Base-by-base conservation (phyloP, 2,797 vertebrate species). In the Chlorospingus flavigularis region DNA sequence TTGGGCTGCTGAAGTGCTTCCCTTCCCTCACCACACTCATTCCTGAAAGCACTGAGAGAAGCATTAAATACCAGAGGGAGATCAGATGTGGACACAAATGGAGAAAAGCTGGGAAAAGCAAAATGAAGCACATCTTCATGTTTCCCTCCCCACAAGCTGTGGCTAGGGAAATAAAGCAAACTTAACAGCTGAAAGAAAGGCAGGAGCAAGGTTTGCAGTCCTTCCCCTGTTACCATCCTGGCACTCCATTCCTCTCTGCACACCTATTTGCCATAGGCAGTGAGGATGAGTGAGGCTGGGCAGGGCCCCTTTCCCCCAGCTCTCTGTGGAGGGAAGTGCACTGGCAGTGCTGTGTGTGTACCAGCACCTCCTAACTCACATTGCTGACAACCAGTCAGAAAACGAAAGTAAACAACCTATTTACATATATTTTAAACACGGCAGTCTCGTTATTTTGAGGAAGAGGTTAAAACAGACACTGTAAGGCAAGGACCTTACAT, bases 401-500 rank as follows among this genome's bases (percentile, higher is more conserved):
- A 67, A 57, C 45, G 61, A 76, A 83, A 81, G 55, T 48, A 93
- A 95, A 80, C 92, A 88, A 79, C 24, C 12, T 92, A 71, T 91
- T 91, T 73, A 86, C 77, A 62, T 26, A 45, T 58, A 62, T 73
- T 87, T 87, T 90, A 94, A 96, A 95, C 66, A 93, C 66, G 74
- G 42, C 78, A 96, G 90, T 66, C 78, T 3, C 93, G 87, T 96
- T 97, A 95, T 97, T 97, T 97, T 95, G 88, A 93, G 96, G 95
- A 95, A 87, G 73, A 79, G 92, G 88, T 97, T 97, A 96, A 96
- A 96, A 91, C 95, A 97, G 95, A 86, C 89, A 26, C 94, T 97
- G 92, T 97, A 92, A 96, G 90, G 94, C 90, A 95, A 97, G 92
- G 97, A 97, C 97, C 97, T 97, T 95, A 97, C 97, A 97, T 92